A percentile compares a stretch with the other conserved stretches of the same genome.
phyloP scores from a whole-genome alignment of 64 coral and sea anemone genomes.

The Porites australiensis region DNA sequence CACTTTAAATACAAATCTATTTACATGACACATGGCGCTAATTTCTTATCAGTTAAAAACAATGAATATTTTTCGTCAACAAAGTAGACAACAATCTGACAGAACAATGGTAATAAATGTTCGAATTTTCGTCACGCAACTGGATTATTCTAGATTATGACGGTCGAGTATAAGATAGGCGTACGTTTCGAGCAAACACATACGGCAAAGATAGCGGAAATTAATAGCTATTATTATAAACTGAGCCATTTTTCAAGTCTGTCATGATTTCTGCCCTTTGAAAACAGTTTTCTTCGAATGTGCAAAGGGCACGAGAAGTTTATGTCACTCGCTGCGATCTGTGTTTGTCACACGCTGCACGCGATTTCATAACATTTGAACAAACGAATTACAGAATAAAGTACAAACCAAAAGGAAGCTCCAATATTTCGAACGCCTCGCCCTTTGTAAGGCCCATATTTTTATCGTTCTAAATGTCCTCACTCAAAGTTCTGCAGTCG shows the following conservation, averaged over 20 bases:
- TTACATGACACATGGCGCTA: background rate
- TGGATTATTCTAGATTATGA: too few relatives aligned
- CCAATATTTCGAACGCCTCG: conserved; percentile 85
- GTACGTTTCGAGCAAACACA: background rate
- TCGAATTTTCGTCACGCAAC: conserved; percentile 41
- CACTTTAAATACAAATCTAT: background rate
- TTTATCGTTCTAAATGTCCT: background rate
- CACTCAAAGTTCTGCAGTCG: conserved; percentile 27
- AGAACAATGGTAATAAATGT: background rate
- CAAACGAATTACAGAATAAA: background rate
- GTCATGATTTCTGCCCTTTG: background rate
- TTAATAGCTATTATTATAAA: background rate
- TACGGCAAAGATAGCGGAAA: background rate
- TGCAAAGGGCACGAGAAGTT: background rate
- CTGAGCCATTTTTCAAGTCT: background rate
- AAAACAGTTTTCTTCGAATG: conserved; percentile 9
- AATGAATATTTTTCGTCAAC: background rate
- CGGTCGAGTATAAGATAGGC: background rate
- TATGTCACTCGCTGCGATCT: background rate
- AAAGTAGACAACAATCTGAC: background rate
- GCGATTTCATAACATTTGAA: background rate
- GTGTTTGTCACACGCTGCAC: conserved; percentile 1
- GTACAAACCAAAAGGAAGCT: conserved; percentile 79
- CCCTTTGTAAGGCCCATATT: conserved; percentile 88
- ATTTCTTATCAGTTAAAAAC: background rate